Percentiles rank a stretch among this genome's conserved stretches.
Evolutionary conservation across 2,113 vertebrate species (phyloP).

Genomic region (Tragulus kanchil): DNA sequence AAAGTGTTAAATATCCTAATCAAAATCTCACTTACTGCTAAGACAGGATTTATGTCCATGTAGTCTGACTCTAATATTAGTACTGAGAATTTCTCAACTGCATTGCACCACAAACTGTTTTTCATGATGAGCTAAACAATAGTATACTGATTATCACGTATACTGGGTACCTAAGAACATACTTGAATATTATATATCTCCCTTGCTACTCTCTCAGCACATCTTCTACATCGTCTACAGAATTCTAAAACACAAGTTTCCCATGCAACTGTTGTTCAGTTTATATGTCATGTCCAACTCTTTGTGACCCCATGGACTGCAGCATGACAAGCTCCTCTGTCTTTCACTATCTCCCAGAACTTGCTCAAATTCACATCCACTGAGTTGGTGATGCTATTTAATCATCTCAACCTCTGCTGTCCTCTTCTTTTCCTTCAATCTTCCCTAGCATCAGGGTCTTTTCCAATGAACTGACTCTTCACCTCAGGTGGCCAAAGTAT

Average conservation of each 20-base stretch:
- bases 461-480: neutral
- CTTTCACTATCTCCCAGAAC: neutral
- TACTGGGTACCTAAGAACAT: neutral
- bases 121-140: neutral
- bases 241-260: slow-evolving; percentile 10
- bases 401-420: neutral
- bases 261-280: neutral
- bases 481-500: neutral
- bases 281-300: neutral
- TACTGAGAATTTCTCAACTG: neutral
- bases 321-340: neutral
- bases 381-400: neutral
- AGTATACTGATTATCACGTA: neutral
- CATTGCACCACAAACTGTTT: neutral
- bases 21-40: neutral
- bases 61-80: neutral
- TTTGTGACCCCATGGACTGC: neutral
- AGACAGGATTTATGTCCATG: neutral
- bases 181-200: neutral
- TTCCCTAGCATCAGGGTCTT: neutral
- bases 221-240: neutral
- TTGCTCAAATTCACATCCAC: neutral
- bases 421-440: neutral
- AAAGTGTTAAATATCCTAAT: neutral
- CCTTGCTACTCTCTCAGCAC: neutral